Conservation (phyloP, 30 jellyfish, hydroid and myxozoan species). For the Sanderia malayensis region DNA sequence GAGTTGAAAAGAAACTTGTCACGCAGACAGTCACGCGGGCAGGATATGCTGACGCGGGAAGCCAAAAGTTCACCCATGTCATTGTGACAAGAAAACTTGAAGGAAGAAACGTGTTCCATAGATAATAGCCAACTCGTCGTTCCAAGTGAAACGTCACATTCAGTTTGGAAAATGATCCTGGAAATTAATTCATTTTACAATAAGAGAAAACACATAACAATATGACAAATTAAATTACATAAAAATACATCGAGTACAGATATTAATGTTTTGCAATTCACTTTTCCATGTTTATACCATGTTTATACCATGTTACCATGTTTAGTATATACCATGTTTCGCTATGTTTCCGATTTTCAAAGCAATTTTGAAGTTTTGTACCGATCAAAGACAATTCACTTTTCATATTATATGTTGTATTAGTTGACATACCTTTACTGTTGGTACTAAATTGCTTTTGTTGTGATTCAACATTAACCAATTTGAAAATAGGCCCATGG, state of each 20-base stretch:
- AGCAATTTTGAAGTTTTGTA: no score
- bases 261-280: no score
- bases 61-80: conserved; percentile 48
- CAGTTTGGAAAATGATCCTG: conserved; percentile 47
- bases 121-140: conserved; percentile 20
- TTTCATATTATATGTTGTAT: no score
- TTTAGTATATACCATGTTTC: no score
- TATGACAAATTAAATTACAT: no score
- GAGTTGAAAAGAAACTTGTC: conserved; percentile 46
- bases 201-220: no score
- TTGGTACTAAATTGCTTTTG: conserved; percentile 22
- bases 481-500: conserved; percentile 13
- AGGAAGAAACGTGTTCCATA: conserved; percentile 43
- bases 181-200: no score
- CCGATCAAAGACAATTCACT: no score
- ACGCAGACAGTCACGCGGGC: conserved; percentile 54
- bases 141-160: conserved; percentile 19
- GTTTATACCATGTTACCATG: no score
- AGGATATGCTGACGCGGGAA: conserved; percentile 48
- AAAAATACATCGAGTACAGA: no score
- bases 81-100: conserved; percentile 27
- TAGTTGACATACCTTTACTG: conserved; percentile 37
- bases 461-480: conserved; percentile 2
- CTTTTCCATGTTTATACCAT: no score
- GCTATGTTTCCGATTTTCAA: no score